phyloP scores from a whole-genome alignment of 2,113 vertebrate genomes.

The Cyphomyrus discorhynchus region DNA sequence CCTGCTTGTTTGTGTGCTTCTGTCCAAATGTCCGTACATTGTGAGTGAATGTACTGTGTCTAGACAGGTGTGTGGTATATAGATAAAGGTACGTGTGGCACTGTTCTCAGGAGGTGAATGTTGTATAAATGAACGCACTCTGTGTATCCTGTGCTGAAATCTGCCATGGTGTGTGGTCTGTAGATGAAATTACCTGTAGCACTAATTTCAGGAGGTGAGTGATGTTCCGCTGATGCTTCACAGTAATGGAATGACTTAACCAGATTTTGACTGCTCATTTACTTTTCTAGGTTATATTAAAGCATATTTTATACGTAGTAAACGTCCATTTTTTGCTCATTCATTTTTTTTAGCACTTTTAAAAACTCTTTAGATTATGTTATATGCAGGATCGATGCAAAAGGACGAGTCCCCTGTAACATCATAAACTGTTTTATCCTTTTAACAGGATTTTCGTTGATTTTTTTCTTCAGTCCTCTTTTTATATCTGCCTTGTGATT shows the following conservation, averaged over 20 bases:
- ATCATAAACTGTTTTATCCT: constrained; percentile 36
- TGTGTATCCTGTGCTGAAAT: neutral
- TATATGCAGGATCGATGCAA: neutral
- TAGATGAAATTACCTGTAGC: neutral
- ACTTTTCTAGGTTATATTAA: neutral
- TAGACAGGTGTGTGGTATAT: neutral
- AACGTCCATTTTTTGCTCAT: constrained; percentile 13
- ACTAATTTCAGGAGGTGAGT: neutral
- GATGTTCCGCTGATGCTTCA: neutral
- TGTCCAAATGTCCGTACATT: constrained; percentile 11
- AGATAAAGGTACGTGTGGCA: neutral
- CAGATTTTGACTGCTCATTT: constrained; percentile 9
- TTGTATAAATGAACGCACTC: neutral
- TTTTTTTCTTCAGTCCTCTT: constrained; percentile 41
- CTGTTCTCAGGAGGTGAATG: neutral
- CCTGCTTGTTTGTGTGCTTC: constrained; percentile 15
- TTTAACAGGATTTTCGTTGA: constrained; percentile 39
- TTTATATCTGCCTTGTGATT: constrained; percentile 42
- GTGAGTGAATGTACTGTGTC: neutral
- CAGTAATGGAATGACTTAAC: neutral
- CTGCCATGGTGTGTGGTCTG: neutral
- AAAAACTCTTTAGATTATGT: neutral
- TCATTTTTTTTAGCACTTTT: constrained; percentile 3
- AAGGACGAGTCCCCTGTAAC: constrained; percentile 24
- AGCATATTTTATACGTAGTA: neutral